Percentiles rank a stretch among this genome's conserved stretches.
Conservation (phyloP, 2,797 vertebrate species). For the Poecilia wingei region DNA sequence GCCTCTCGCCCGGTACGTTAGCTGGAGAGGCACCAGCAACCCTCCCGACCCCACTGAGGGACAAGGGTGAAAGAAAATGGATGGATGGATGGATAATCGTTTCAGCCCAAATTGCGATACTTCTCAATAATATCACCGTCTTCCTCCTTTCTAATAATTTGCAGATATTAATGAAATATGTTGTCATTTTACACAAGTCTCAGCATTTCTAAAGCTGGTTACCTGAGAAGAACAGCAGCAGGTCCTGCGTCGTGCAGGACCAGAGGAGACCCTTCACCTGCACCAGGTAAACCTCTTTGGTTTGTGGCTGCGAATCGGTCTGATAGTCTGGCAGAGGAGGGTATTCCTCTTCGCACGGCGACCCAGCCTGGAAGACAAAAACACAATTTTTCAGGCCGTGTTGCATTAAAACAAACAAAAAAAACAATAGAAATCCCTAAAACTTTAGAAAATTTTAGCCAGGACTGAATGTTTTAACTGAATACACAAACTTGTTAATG, state of each 20-base stretch:
- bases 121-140: not conserved
- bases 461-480: too few species aligned
- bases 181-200: too few species aligned
- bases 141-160: not conserved
- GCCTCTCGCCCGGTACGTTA: too few species aligned
- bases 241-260: conserved; percentile 86
- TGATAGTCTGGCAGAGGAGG: conserved; percentile 81
- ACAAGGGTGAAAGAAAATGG: too few species aligned
- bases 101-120: not conserved
- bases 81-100: too few species aligned
- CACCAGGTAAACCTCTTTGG: conserved; percentile 84
- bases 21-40: too few species aligned
- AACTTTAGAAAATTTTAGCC: too few species aligned
- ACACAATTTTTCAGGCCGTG: too few species aligned
- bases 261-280: conserved; percentile 89
- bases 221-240: conserved; percentile 92
- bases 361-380: conserved; percentile 50
- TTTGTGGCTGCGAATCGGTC: conserved; percentile 39
- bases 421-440: too few species aligned
- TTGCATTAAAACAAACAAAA: too few species aligned
- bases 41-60: too few species aligned
- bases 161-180: too few species aligned
- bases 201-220: conserved; percentile 15
- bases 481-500: not conserved
- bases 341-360: conserved; percentile 73